Percentiles rank a stretch among this genome's conserved stretches.
Conservation (phyloP, 2,797 vertebrate genomes). For the Squalus acanthias region DNA sequence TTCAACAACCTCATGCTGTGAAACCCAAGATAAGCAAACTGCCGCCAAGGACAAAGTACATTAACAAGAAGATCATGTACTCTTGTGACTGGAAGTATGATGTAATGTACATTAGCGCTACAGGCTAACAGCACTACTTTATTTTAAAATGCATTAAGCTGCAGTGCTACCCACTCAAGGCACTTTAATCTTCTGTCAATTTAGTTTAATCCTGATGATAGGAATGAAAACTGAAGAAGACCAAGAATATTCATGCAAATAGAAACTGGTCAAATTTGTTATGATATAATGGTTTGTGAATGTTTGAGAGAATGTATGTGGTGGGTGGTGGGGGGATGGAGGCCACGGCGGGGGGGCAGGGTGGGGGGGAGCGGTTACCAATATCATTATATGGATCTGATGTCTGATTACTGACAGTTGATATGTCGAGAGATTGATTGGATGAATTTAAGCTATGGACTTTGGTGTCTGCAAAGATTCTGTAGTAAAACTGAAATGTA, state of each 20-base stretch:
- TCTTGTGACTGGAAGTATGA: conserved; percentile 20
- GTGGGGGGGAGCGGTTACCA: no score
- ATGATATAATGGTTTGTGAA: neutral
- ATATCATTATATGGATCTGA: neutral
- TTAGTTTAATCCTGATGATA: neutral
- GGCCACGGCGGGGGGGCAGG: no score
- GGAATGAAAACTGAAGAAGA: neutral
- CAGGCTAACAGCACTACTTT: neutral
- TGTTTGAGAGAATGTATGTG: neutral
- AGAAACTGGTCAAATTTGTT: neutral
- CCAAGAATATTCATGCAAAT: neutral
- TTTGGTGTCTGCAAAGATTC: neutral
- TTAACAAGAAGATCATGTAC: conserved; percentile 26
- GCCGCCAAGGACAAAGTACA: conserved; percentile 3
- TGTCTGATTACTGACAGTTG: neutral
- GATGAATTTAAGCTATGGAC: no score
- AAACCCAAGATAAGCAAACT: neutral
- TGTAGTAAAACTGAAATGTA: neutral
- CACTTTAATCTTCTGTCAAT: conserved; percentile 25
- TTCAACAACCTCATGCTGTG: conserved; percentile 7
- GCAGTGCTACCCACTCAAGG: neutral
- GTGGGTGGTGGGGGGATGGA: neutral
- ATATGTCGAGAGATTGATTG: neutral
- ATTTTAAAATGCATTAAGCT: conserved; percentile 27
- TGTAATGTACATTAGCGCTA: neutral